These are phyloP conservation scores for Daktulosphaira vitifoliae DNA, from an alignment of 1,140 invertebrate genomes.

Conservation along the genomic window DNA sequence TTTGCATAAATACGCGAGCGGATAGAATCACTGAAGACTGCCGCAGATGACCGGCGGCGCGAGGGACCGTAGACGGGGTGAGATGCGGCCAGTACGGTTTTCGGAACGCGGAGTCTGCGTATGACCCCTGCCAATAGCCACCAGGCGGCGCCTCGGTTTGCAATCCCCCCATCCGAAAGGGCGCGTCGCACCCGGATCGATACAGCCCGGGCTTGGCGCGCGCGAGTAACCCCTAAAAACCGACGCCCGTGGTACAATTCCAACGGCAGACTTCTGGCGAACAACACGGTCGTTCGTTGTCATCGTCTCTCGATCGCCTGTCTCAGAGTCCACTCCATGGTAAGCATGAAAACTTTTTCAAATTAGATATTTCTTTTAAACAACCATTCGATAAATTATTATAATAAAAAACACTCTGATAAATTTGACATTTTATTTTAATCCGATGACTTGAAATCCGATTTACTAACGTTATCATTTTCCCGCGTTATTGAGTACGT, in stretches of 20 bases:
- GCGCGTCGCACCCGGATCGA: slow-evolving; percentile 27
- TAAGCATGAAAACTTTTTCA: slow-evolving; percentile 25
- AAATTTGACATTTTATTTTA: too few relatives aligned
- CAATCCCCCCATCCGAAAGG: background rate
- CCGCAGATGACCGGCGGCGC: slow-evolving; percentile 7
- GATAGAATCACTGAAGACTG: too few relatives aligned
- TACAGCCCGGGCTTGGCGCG: slow-evolving; percentile 18
- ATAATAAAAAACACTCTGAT: too few relatives aligned
- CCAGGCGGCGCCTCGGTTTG: background rate
- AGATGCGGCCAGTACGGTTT: too few relatives aligned
- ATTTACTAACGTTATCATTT: too few relatives aligned
- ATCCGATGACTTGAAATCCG: too few relatives aligned
- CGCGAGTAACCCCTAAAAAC: slow-evolving; percentile 8
- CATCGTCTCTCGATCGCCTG: background rate
- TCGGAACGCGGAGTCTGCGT: slow-evolving; percentile 6
- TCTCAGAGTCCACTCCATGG: background rate
- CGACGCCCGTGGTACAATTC: slow-evolving; percentile 7
- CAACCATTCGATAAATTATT: too few relatives aligned
- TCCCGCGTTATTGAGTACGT: too few relatives aligned
- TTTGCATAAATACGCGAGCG: slow-evolving; percentile 16
- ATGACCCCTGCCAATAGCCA: background rate
- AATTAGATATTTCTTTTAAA: too few relatives aligned
- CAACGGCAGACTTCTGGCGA: background rate
- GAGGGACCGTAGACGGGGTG: background rate
- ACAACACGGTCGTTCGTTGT: background rate